Evolutionary conservation across 2,797 vertebrate genomes (phyloP).

Genomic region (Xerus rutilus): DNA sequence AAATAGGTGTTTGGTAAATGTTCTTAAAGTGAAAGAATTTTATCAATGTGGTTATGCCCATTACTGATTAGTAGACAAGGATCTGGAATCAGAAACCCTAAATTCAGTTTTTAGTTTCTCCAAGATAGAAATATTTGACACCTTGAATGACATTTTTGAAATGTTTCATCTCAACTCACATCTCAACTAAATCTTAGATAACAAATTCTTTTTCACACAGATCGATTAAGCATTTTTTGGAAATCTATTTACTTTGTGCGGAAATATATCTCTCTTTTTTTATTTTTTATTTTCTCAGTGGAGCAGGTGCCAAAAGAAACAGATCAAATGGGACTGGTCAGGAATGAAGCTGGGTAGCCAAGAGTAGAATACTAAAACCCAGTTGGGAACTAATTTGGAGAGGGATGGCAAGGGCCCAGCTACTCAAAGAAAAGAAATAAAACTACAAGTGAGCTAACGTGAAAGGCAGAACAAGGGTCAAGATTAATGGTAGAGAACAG

Average conservation of each 20-base stretch:
- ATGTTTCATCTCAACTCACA: neutral
- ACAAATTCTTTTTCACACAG: neutral
- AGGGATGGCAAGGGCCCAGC: neutral
- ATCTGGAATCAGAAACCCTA: neutral
- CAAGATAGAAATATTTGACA: neutral
- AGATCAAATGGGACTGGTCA: neutral
- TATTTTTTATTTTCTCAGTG: neutral
- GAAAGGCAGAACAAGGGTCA: neutral
- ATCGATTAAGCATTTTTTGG: neutral
- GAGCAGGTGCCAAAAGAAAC: conserved; percentile 1
- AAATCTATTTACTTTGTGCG: neutral
- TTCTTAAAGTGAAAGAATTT: neutral
- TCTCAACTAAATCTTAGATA: neutral
- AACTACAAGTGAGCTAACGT: neutral
- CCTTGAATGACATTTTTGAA: neutral
- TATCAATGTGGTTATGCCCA: neutral
- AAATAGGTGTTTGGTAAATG: neutral
- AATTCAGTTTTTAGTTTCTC: neutral
- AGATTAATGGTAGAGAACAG: too few species aligned
- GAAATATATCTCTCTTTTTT: neutral
- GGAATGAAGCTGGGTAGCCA: neutral
- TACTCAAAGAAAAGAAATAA: neutral
- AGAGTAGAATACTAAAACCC: neutral
- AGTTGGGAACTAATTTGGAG: neutral
- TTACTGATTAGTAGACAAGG: neutral